phyloP scores from a whole-genome alignment of 2,888 invertebrate genomes.

The Acleris holmiana region DNA sequence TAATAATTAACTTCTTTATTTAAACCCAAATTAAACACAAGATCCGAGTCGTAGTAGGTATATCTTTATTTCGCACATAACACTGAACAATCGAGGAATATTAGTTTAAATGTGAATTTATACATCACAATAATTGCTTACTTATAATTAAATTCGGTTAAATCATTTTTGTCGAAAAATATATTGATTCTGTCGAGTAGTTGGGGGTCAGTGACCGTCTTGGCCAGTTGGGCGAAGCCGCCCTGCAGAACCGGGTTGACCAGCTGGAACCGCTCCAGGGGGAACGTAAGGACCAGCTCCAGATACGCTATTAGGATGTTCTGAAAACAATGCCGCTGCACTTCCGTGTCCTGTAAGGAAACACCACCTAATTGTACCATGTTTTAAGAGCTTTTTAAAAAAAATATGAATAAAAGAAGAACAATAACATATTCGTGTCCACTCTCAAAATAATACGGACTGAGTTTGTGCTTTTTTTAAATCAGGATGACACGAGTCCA shows the following conservation, averaged over 20 bases:
- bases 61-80: conserved; percentile 73
- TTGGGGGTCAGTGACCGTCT: conserved; percentile 77
- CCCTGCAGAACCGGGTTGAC: conserved; percentile 73
- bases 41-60: conserved; percentile 45
- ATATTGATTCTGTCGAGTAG: conserved; percentile 80
- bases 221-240: conserved; percentile 74
- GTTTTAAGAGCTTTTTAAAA: too few relatives aligned
- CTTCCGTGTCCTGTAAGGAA: conserved; percentile 90
- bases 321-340: conserved; percentile 92
- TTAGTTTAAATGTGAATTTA: conserved; percentile 56
- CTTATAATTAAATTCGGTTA: conserved; percentile 73
- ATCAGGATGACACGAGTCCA: too few relatives aligned
- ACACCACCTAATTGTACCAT: not conserved
- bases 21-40: conserved; percentile 43
- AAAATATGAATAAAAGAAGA: not conserved
- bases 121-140: conserved; percentile 71
- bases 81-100: conserved; percentile 73
- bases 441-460: too few relatives aligned
- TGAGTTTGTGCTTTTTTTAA: too few relatives aligned
- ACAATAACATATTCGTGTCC: not conserved
- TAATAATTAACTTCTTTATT: conserved; percentile 15
- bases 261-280: conserved; percentile 84
- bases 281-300: conserved; percentile 88
- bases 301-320: conserved; percentile 94
- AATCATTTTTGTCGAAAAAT: conserved; percentile 82